Evolutionary conservation across 2,797 vertebrate genomes (phyloP), one percentile per base, ranked within the genome.

Genomic region (Cossypha dichroa): DNA sequence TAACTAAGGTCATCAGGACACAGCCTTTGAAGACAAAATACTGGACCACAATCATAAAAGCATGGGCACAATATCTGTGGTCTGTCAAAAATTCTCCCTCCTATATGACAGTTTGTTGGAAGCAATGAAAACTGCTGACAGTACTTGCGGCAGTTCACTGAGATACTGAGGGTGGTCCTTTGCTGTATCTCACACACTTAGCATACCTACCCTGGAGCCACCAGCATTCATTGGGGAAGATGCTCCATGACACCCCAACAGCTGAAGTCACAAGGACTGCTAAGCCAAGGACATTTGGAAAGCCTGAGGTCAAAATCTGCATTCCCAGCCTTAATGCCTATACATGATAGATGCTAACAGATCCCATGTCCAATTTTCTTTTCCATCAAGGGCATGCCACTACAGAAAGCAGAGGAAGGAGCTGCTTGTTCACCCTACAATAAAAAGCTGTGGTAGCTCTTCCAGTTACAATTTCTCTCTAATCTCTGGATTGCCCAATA

Each of bases 321-420:
- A 4, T 51, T 92, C 49, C 45, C 41, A 93, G 36, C 23, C 63
- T 84, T 34, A 76, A 48, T 1, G 3, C 2, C 0, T 0, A 75
- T 17, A 86, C 4, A 13, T 0, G 1, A 72, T 0, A 69, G 22
- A 70, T 28, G 31, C 29, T 58, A 85, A 54, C 2, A 80, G 59
- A 85, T 28, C 40, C 38, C 45, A 62, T 4, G 12, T 38, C 43
- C 26, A 62, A 19, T 77, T 54, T 73, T 31, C 22, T 33, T 86
- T 40, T 64, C 10, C 1, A 29, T 52, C 80, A 86, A 76, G 59
- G 46, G 29, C 55, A 52, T 10, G 26, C 29, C 66, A 58, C 43
- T 43, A 38, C 9, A 63, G 62, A 73, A 76, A 41, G 43, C 54
- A 72, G 8, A 60, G 34, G 25, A 51, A 85, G 25, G n/a, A 83